These are phyloP conservation scores for Cyprinodon tularosa DNA, from an alignment of 2,113 vertebrate species.

Conservation along the genomic window DNA sequence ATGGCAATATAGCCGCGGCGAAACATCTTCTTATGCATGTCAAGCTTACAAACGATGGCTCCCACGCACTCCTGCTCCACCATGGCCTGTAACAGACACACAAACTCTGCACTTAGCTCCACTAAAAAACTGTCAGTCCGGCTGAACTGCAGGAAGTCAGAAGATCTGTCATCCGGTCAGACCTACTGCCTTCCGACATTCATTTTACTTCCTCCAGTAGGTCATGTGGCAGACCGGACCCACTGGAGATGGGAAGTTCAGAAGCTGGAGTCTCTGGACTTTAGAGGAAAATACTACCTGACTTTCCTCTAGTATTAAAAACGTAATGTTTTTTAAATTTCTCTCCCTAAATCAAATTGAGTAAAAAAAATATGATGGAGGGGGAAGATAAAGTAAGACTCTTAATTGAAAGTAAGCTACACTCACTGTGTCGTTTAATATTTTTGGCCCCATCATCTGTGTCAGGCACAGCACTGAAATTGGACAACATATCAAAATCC, in stretches of 20 bases:
- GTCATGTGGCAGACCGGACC: constrained; percentile 24
- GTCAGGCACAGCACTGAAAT: no score
- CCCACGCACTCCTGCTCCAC: constrained; percentile 99
- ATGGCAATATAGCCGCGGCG: constrained; percentile 99
- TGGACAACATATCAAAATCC: no score
- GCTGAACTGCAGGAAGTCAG: neutral
- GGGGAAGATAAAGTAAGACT: no score
- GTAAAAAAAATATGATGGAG: no score
- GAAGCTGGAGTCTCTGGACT: constrained; percentile 8
- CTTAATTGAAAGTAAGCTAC: no score
- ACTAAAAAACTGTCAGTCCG: neutral
- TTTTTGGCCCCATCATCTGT: no score
- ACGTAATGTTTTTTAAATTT: neutral
- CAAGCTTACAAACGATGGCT: constrained; percentile 99
- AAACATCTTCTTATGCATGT: constrained; percentile 99
- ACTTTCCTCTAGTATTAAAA: neutral
- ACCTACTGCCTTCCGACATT: constrained; percentile 45
- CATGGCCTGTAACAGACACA: constrained; percentile 87
- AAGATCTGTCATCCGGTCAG: constrained; percentile 27
- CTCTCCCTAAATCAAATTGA: no score
- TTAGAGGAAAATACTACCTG: neutral
- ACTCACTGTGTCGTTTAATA: no score
- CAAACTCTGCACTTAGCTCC: constrained; percentile 10
- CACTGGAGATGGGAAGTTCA: constrained; percentile 38
- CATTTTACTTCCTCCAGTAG: constrained; percentile 47